These are phyloP conservation scores for pig (Sus scrofa) DNA, from an alignment of 2,113 vertebrate species.

Conservation along the genomic window DNA sequence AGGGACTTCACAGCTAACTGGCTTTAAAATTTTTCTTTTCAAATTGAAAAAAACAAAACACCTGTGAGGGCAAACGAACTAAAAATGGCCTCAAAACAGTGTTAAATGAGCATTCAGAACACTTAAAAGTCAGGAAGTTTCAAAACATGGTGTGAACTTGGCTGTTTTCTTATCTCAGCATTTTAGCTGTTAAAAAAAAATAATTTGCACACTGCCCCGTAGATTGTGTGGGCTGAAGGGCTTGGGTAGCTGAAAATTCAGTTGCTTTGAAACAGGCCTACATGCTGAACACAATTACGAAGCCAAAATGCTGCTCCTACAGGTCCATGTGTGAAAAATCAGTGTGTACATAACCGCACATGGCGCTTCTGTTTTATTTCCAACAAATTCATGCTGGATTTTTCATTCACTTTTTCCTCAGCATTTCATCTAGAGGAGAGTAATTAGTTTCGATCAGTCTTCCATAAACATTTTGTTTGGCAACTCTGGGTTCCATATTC, in stretches of 20 bases:
- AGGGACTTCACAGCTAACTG: conserved; percentile 69
- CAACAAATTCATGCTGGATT: neutral
- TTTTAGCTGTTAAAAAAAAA: conserved; percentile 55
- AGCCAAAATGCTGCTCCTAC: neutral
- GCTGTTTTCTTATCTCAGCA: conserved; percentile 63
- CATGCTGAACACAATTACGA: neutral
- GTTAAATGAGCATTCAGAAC: conserved; percentile 67
- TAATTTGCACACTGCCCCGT: conserved; percentile 34
- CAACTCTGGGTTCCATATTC: conserved; percentile 26
- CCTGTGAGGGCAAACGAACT: conserved; percentile 38
- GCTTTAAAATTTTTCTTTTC: conserved; percentile 68
- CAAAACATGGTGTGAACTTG: conserved; percentile 62
- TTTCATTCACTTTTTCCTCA: neutral
- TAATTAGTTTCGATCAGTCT: neutral
- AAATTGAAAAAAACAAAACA: conserved; percentile 66
- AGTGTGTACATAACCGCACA: neutral
- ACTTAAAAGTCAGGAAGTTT: conserved; percentile 65
- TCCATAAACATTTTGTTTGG: conserved; percentile 39
- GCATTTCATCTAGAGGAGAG: conserved; percentile 1
- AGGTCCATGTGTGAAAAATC: neutral
- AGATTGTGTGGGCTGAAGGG: neutral
- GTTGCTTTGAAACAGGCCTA: conserved; percentile 30
- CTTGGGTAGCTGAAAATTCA: neutral
- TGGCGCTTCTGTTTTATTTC: neutral
- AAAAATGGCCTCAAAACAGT: conserved; percentile 59